These are phyloP conservation scores for Lepilemur septentrionalis DNA, from an alignment of 2,797 vertebrate genomes.

Conservation along the genomic window DNA sequence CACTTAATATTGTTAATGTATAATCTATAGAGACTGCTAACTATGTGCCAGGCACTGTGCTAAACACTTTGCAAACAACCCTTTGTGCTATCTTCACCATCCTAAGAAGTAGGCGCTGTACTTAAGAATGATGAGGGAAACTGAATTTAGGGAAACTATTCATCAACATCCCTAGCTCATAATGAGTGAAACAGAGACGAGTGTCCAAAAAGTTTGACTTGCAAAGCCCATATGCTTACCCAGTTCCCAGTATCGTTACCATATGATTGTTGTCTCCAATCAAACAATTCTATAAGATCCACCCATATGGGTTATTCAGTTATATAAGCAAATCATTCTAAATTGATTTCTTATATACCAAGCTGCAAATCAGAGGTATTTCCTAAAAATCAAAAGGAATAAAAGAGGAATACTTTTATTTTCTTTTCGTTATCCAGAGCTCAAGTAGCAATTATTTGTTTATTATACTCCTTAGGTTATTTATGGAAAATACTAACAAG, in stretches of 20 bases:
- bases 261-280: not conserved
- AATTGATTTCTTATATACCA: not conserved
- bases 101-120: not conserved
- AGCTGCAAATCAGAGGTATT: not conserved
- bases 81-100: not conserved
- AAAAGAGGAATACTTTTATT: not conserved
- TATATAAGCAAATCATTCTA: not conserved
- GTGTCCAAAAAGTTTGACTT: not conserved
- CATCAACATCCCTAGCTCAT: not conserved
- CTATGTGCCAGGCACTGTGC: not conserved
- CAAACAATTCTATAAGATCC: not conserved
- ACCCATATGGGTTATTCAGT: not conserved
- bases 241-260: not conserved
- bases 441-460: not conserved
- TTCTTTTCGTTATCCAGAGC: not conserved
- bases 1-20: not conserved
- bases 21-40: not conserved
- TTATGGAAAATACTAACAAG: not conserved
- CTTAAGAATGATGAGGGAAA: not conserved
- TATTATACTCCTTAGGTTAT: not conserved
- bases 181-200: not conserved
- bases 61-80: not conserved
- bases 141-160: not conserved
- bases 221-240: not conserved
- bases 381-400: not conserved